Conservation (phyloP, 2,797 vertebrate genomes). For the Leptodactylus fallax region DNA sequence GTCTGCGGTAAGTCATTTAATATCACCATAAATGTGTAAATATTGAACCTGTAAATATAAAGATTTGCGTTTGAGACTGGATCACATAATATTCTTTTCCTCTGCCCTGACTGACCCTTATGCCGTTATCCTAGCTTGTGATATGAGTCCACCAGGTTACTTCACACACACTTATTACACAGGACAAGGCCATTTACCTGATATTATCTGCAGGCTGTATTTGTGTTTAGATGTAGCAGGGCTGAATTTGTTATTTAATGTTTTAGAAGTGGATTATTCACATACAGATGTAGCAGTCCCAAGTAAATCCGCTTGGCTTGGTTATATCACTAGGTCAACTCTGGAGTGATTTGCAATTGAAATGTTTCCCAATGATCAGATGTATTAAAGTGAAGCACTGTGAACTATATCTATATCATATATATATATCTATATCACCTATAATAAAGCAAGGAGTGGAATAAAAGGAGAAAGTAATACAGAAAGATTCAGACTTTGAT, state of each 20-base stretch:
- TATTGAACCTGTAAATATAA: not conserved
- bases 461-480: too few species aligned
- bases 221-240: not conserved
- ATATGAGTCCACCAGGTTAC: not conserved
- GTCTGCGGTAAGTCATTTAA: conserved; percentile 82
- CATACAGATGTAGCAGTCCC: not conserved
- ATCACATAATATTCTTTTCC: not conserved
- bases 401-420: too few species aligned
- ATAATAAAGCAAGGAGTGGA: too few species aligned
- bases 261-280: not conserved
- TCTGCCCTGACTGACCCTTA: not conserved
- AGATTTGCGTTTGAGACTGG: not conserved
- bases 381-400: not conserved
- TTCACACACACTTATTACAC: not conserved
- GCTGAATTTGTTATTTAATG: not conserved
- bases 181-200: too few species aligned
- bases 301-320: too few species aligned
- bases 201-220: too few species aligned
- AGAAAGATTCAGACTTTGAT: too few species aligned
- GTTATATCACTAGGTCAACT: not conserved
- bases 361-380: not conserved
- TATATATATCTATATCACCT: too few species aligned
- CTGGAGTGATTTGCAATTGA: not conserved
- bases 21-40: not conserved
- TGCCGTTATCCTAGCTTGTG: not conserved